Evolutionary conservation across 2,113 vertebrate species (phyloP).

Genomic region (Gobiocypris rarus): DNA sequence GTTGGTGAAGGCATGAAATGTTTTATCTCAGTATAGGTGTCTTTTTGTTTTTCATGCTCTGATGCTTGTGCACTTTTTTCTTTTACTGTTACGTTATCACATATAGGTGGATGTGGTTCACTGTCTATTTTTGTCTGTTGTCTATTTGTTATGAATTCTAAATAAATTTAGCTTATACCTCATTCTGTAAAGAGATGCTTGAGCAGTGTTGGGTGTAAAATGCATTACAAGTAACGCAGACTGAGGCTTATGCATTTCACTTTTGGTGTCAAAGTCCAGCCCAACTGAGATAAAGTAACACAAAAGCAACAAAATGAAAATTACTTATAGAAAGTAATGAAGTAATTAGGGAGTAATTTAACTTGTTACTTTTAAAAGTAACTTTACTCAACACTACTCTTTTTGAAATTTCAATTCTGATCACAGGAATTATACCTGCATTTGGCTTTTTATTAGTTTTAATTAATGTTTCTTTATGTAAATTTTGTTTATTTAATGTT

Average conservation of each 20-base stretch:
- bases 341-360: no score
- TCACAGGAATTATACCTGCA: background rate
- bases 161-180: conserved; percentile 65
- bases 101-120: conserved; percentile 24
- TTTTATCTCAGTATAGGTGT: conserved; percentile 13
- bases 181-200: background rate
- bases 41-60: conserved; percentile 55
- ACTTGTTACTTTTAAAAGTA: no score
- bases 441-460: background rate
- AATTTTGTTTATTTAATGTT: background rate
- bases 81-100: conserved; percentile 54
- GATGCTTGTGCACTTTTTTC: conserved; percentile 63
- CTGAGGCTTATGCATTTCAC: no score
- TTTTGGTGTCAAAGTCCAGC: no score
- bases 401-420: background rate
- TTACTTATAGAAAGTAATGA: no score
- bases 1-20: conserved; percentile 13
- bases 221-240: no score
- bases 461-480: background rate
- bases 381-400: no score
- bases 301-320: no score
- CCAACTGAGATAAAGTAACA: no score
- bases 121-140: conserved; percentile 56
- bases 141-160: conserved; percentile 39
- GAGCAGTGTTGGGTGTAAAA: no score